These are phyloP conservation scores for Manis crassicaudata DNA, from an alignment of 2,797 vertebrate genomes.

Conservation along the genomic window DNA sequence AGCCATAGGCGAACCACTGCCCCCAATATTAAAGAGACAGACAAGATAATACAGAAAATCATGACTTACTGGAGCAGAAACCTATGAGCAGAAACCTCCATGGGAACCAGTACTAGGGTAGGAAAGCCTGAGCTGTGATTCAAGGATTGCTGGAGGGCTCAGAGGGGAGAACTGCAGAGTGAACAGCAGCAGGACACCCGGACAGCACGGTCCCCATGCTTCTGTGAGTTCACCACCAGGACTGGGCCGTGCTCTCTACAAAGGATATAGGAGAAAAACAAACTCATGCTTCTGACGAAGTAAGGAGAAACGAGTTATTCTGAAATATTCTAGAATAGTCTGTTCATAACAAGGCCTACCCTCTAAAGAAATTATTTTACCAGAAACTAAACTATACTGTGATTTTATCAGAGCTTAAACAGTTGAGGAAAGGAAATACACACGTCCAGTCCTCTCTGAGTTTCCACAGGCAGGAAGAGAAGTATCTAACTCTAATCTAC, in stretches of 20 bases:
- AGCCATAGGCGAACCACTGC: neutral
- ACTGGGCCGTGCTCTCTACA: neutral
- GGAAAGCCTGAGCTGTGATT: neutral
- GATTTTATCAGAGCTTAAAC: neutral
- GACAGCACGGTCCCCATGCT: neutral
- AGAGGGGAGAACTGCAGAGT: neutral
- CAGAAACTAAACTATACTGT: neutral
- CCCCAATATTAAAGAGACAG: neutral
- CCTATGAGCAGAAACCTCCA: neutral
- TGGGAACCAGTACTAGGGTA: neutral
- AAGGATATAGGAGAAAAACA: neutral
- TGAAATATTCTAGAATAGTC: neutral
- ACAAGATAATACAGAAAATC: neutral
- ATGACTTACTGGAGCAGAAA: neutral
- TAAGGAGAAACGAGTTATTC: neutral
- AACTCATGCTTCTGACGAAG: neutral
- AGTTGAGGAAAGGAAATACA: neutral
- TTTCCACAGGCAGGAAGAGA: neutral
- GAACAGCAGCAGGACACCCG: neutral
- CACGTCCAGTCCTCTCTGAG: neutral
- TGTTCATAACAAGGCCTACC: neutral
- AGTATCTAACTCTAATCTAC: neutral
- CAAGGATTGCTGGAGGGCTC: neutral
- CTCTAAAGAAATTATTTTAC: neutral
- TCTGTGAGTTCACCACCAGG: neutral